Evolutionary conservation across 2,113 vertebrate genomes (phyloP), one percentile per base, ranked within the genome.

Genomic region (Castor canadensis): DNA sequence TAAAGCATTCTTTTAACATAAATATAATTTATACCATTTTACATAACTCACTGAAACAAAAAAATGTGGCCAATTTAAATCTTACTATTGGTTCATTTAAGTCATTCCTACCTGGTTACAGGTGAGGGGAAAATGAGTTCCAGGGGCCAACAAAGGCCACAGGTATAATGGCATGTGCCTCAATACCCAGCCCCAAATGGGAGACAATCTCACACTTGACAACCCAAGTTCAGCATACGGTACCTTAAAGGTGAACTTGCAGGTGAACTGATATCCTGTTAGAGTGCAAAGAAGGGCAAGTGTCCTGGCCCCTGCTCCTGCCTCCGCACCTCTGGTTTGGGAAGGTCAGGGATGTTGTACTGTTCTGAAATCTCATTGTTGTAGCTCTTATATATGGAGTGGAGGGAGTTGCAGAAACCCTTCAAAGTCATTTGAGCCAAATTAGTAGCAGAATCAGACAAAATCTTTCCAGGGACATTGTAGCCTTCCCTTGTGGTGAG

Each of bases 401-500:
- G 69, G 92, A 87, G 83, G 45, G 93, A 95, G 97, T 98, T 97
- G 97, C 91, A 98, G 98, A 98, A 98, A 98, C 98, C 98, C 96
- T 97, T 97, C 98, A 98, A 97, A 97, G 97, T 98, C 98, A 98
- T 98, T 98, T 97, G 98, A 98, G 97, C 93, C 98, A 98, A 98
- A 97, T 96, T 93, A 97, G 92, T 89, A 97, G 93, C 0, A 64
- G 97, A 98, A 98, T 98, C 97, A 98, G 97, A 98, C 97, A 98
- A 91, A 69, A 73, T 94, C 96, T 96, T 97, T 98, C 98, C 97
- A 98, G 98, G 98, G 98, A 98, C 98, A 97, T 97, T 98, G 96
- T 97, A 98, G 98, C 98, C 97, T 98, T 96, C 72, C 76, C 92
- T 95, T 1, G 24, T 87, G 92, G 84, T 96, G 95, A 97, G 97